Percentiles rank a stretch among this genome's conserved stretches.
Evolutionary conservation across 2,113 vertebrate genomes (phyloP).

Genomic region (Aegithalos caudatus): DNA sequence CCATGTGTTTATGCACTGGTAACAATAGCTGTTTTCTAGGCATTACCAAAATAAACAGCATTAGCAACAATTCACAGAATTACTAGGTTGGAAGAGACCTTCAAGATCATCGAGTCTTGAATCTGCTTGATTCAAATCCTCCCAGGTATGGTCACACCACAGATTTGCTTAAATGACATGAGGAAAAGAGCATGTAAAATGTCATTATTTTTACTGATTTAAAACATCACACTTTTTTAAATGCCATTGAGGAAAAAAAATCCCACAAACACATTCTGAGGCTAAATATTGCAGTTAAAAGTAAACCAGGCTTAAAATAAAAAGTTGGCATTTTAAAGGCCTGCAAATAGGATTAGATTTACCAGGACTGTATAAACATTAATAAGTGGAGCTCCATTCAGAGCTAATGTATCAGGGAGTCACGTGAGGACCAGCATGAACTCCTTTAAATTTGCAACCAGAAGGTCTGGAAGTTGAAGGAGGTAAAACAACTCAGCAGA

Average conservation of each 20-base stretch:
- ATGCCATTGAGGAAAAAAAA: background rate
- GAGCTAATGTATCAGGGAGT: background rate
- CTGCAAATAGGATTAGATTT: background rate
- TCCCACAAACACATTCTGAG: background rate
- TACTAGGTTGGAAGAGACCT: background rate
- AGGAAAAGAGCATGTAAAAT: background rate
- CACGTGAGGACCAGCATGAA: background rate
- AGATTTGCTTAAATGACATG: background rate
- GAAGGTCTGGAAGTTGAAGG: background rate
- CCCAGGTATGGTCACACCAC: background rate
- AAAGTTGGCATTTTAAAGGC: conserved; percentile 3
- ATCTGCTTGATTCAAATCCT: background rate
- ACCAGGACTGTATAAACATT: background rate
- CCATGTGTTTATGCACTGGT: background rate
- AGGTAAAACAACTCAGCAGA: background rate
- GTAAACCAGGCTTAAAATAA: conserved; percentile 7
- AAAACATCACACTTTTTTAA: background rate
- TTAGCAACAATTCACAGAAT: background rate
- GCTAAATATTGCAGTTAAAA: background rate
- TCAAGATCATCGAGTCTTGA: background rate
- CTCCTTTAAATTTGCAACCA: background rate
- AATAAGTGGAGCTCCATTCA: background rate
- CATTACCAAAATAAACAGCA: background rate
- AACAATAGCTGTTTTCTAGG: background rate
- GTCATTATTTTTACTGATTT: background rate